A percentile compares a stretch with the other conserved stretches of the same genome.
Evolutionary conservation across 23 tunicate genomes (phyloP).

Genomic region (Oikopleura vanhoeffeni): DNA sequence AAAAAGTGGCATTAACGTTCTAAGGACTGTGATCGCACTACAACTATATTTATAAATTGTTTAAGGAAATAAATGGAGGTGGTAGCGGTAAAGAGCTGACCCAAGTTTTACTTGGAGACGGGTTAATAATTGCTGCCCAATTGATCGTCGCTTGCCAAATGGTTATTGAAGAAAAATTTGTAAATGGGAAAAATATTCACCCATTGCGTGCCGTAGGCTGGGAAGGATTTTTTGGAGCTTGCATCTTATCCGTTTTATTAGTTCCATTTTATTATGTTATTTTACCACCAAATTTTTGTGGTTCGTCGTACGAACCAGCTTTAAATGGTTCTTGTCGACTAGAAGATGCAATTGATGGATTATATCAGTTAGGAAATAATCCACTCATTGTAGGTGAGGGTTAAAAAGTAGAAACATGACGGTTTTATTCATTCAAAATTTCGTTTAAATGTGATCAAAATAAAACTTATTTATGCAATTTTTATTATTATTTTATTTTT

Average conservation of each 20-base stretch:
- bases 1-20: too few relatives aligned
- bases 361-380: slow-evolving; percentile 77
- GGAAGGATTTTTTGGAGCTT: slow-evolving; percentile 98
- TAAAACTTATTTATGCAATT: too few relatives aligned
- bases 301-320: not conserved
- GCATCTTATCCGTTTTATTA: slow-evolving; percentile 45
- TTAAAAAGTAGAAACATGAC: too few relatives aligned
- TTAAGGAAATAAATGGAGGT: not conserved
- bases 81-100: not conserved
- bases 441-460: too few relatives aligned
- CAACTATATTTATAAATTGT: too few relatives aligned
- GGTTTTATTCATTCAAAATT: too few relatives aligned
- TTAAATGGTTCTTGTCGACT: slow-evolving; percentile 16
- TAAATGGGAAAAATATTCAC: slow-evolving; percentile 66
- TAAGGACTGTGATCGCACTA: too few relatives aligned
- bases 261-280: slow-evolving; percentile 76
- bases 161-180: slow-evolving; percentile 94
- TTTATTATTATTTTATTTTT: too few relatives aligned
- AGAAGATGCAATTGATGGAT: slow-evolving; percentile 90
- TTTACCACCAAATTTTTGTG: not conserved
- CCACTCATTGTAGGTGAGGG: slow-evolving; percentile 30
- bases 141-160: slow-evolving; percentile 56
- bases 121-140: slow-evolving; percentile 73
- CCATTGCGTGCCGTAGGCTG: slow-evolving; percentile 97
- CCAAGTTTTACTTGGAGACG: slow-evolving; percentile 32